A percentile compares a stretch with the other conserved stretches of the same genome.
Evolutionary conservation across 23 tunicate species (phyloP).

Genomic region (Aplidium turbinatum): DNA sequence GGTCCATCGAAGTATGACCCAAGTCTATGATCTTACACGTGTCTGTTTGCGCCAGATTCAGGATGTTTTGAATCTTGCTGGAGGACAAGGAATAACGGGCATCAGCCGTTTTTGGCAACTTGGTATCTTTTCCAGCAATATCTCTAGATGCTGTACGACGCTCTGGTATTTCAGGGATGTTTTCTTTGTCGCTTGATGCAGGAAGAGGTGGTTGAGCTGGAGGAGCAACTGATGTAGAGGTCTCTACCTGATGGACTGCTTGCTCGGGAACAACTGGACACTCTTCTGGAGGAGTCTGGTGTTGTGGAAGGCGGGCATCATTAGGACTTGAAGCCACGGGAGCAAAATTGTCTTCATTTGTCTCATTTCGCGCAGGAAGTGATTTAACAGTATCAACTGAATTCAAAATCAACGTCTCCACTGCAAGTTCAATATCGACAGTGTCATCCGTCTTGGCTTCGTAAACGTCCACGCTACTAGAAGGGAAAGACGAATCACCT

Average conservation of each 20-base stretch:
- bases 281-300: too few species aligned
- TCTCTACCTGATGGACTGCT: neutral
- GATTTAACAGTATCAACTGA: neutral
- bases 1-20: conserved; percentile 44
- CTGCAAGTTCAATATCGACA: neutral
- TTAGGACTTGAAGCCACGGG: neutral
- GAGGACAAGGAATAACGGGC: neutral
- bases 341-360: neutral
- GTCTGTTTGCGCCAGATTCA: neutral
- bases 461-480: neutral
- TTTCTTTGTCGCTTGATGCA: conserved; percentile 18
- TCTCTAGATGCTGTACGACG: neutral
- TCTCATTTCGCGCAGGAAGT: neutral
- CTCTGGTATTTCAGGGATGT: conserved; percentile 29
- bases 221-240: neutral
- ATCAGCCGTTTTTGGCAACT: too few species aligned
- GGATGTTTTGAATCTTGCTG: neutral
- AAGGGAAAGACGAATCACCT: neutral
- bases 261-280: too few species aligned
- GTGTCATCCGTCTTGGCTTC: neutral
- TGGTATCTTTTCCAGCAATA: too few species aligned
- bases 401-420: conserved; percentile 1
- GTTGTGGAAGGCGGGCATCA: neutral
- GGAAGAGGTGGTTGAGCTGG: neutral
- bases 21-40: conserved; percentile 26